Percentiles rank a stretch among this genome's conserved stretches.
Evolutionary conservation across 2,888 invertebrate genomes (phyloP).

Genomic region (Sicus ferrugineus): DNA sequence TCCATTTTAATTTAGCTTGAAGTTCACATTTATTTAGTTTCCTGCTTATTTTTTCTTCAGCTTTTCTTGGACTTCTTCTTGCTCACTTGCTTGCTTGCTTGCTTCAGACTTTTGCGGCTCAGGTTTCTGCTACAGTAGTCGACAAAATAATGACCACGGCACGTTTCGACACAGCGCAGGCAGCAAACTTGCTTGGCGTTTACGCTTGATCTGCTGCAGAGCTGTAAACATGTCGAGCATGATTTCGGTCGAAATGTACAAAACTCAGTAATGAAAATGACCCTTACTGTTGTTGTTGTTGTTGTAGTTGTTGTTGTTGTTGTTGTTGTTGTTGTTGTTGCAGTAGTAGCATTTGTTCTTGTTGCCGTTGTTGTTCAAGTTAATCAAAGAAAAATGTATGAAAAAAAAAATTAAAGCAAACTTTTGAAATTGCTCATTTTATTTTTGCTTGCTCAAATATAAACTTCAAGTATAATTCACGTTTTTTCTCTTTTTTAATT

Average conservation of each 20-base stretch:
- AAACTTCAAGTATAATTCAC: no score
- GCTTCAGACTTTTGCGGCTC: neutral
- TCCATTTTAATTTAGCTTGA: slow-evolving; percentile 20
- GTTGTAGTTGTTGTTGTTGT: no score
- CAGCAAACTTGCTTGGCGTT: slow-evolving; percentile 56
- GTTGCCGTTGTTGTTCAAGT: no score
- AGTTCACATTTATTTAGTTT: neutral
- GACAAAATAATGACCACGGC: slow-evolving; percentile 54
- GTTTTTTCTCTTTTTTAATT: no score
- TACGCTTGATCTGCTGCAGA: slow-evolving; percentile 57
- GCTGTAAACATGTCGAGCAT: neutral
- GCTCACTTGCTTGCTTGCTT: neutral
- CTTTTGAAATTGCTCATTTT: no score
- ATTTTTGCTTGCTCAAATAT: no score
- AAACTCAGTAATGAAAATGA: no score
- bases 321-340: no score
- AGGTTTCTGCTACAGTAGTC: slow-evolving; percentile 15
- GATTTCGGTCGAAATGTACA: neutral
- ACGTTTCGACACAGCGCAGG: slow-evolving; percentile 47
- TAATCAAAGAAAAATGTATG: no score
- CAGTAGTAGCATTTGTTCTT: no score
- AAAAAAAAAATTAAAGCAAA: no score
- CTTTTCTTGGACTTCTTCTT: neutral
- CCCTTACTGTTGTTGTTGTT: no score
- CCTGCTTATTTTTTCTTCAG: neutral